Conservation (phyloP, 1,140 invertebrate genomes). For the Nephila pilipes region DNA sequence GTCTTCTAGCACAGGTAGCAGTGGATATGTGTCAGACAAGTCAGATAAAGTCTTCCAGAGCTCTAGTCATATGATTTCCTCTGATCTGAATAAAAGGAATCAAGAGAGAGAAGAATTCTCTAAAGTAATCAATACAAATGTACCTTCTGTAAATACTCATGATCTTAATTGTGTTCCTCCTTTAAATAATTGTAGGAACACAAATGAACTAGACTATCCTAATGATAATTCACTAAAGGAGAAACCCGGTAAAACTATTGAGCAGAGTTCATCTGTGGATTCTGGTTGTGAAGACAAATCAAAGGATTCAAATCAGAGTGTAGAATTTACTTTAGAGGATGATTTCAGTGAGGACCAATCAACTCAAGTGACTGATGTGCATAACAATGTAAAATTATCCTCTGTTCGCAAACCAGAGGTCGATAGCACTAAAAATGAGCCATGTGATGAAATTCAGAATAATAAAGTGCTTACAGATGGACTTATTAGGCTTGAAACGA, state of each 20-base stretch:
- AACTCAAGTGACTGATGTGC: not conserved
- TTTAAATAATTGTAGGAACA: not conserved
- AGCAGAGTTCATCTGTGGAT: constrained; percentile 46
- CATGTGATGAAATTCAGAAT: constrained; percentile 11
- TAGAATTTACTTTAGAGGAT: constrained; percentile 1
- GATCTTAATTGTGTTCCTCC: not conserved
- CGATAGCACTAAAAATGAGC: not conserved
- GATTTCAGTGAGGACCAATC: constrained; percentile 12
- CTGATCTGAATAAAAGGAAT: constrained; percentile 15
- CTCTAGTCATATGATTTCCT: constrained; percentile 23
- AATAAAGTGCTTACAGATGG: constrained; percentile 33
- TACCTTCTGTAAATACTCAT: constrained; percentile 30
- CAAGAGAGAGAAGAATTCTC: not conserved
- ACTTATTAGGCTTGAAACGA: constrained; percentile 55
- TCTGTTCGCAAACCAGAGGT: not conserved
- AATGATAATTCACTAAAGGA: constrained; percentile 10
- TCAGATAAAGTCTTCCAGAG: constrained; percentile 51
- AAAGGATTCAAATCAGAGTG: constrained; percentile 1
- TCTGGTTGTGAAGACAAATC: constrained; percentile 64
- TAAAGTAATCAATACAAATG: not conserved
- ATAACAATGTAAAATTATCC: not conserved
- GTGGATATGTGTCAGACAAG: constrained; percentile 16
- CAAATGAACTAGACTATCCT: not conserved
- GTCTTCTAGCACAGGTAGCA: not conserved
- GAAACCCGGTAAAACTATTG: not conserved